A percentile compares a stretch with the other conserved stretches of the same genome.
Conservation (phyloP, 2,113 vertebrate genomes). For the Pomatostomus ruficeps region DNA sequence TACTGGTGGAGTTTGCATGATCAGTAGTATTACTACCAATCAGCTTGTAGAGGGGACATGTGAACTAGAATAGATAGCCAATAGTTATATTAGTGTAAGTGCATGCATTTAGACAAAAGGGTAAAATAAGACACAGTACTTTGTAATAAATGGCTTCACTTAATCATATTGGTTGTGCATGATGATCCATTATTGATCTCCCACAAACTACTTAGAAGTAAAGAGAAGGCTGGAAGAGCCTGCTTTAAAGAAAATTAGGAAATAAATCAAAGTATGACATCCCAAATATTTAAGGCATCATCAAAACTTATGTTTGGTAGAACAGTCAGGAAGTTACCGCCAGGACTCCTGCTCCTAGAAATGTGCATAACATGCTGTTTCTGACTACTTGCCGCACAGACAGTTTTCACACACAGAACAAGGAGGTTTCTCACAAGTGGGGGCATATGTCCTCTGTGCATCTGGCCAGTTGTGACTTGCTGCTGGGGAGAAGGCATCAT, state of each 20-base stretch:
- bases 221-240: background rate
- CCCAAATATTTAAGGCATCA: background rate
- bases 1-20: no score
- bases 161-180: no score
- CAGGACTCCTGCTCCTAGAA: no score
- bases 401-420: background rate
- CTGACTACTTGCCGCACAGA: background rate
- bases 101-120: no score
- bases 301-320: background rate
- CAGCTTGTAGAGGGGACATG: no score
- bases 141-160: no score
- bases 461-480: conserved; percentile 93
- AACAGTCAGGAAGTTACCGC: background rate
- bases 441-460: conserved; percentile 98
- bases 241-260: background rate
- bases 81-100: no score
- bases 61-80: no score
- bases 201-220: background rate
- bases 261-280: background rate
- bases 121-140: no score
- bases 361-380: fast-evolving
- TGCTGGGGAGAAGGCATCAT: conserved; percentile 95
- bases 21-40: no score
- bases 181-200: no score
- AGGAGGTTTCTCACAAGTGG: conserved; percentile 83